Evolutionary conservation across 2,113 vertebrate species (phyloP).

Genomic region (Myrmecophaga tridactyla): DNA sequence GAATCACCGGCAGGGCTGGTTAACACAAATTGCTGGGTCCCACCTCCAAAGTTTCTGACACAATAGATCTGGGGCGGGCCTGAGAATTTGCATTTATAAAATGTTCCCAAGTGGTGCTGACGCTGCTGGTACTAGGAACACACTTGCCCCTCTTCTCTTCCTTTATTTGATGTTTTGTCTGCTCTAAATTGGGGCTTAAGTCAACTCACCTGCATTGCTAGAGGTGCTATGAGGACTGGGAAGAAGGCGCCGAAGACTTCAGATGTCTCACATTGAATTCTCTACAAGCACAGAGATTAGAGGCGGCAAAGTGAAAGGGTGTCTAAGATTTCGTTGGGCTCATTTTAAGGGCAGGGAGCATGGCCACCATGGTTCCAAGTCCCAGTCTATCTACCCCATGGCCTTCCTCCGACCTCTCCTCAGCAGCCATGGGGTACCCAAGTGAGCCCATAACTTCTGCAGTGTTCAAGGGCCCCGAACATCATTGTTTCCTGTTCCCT

Average conservation of each 20-base stretch:
- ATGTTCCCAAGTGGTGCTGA: neutral
- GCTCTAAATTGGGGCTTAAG: neutral
- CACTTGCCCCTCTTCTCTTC: neutral
- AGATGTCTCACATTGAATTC: neutral
- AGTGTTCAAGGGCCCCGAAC: neutral
- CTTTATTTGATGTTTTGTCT: neutral
- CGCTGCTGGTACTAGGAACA: neutral
- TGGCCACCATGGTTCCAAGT: neutral
- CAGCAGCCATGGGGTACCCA: neutral
- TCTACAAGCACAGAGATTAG: neutral
- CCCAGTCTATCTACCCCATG: neutral
- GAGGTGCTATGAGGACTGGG: neutral
- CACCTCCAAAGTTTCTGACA: neutral
- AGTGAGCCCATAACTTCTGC: neutral
- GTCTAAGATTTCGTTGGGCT: neutral
- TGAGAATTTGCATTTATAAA: neutral
- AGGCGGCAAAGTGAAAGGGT: neutral
- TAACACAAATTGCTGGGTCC: neutral
- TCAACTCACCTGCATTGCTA: neutral
- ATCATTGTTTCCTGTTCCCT: neutral
- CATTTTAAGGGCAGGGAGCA: neutral
- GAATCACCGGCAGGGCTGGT: neutral
- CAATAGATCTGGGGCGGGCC: neutral
- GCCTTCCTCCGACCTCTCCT: neutral
- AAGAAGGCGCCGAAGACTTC: neutral